Evolutionary conservation across 2,888 invertebrate genomes (phyloP).

Genomic region (Diarsia dahlii): DNA sequence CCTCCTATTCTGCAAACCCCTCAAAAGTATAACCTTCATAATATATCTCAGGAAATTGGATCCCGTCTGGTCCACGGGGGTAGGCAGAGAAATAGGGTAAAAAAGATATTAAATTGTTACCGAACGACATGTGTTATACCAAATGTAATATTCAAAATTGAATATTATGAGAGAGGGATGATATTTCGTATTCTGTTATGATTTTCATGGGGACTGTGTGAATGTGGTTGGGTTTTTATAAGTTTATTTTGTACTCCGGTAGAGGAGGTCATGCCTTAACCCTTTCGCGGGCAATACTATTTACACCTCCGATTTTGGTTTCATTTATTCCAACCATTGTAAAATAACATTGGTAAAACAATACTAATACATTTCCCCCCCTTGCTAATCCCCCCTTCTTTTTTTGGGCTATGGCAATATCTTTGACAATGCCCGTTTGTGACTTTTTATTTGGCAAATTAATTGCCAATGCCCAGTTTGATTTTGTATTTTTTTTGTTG

Average conservation of each 20-base stretch:
- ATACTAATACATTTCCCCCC: too few relatives aligned
- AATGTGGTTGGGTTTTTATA: background rate
- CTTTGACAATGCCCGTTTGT: too few relatives aligned
- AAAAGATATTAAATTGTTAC: conserved; percentile 59
- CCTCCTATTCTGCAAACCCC: background rate
- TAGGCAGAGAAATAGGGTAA: conserved; percentile 41
- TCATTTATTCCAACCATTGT: too few relatives aligned
- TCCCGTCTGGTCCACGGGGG: conserved; percentile 17
- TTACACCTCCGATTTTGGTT: too few relatives aligned
- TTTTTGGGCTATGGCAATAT: too few relatives aligned
- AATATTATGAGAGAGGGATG: conserved; percentile 44
- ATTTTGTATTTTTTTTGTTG: too few relatives aligned
- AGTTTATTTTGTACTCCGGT: background rate
- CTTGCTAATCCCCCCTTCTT: too few relatives aligned
- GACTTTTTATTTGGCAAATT: too few relatives aligned
- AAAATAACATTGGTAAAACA: too few relatives aligned
- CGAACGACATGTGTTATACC: conserved; percentile 47
- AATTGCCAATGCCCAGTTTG: too few relatives aligned
- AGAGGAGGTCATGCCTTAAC: too few relatives aligned
- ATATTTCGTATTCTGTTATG: conserved; percentile 8
- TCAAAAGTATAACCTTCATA: conserved; percentile 10
- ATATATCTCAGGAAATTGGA: conserved; percentile 52
- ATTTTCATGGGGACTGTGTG: conserved; percentile 6
- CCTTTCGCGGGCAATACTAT: too few relatives aligned
- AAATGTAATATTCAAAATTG: conserved; percentile 61